Conservation (phyloP, 1,140 invertebrate genomes). For the Drosophila murphyi region DNA sequence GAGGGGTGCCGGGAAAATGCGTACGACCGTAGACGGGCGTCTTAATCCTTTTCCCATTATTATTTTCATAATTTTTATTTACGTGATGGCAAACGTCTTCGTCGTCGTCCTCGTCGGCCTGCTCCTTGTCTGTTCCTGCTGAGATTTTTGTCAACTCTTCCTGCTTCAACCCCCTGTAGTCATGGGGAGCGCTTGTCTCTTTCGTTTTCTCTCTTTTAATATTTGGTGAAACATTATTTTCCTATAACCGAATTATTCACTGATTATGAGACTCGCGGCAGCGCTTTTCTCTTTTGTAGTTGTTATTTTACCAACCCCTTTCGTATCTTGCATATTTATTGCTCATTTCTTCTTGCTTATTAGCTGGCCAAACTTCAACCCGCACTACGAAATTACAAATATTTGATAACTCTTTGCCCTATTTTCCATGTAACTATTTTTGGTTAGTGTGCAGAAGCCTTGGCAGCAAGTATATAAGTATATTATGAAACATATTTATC, state of each 20-base stretch:
- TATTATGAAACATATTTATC: no score
- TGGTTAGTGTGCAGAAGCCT: not conserved
- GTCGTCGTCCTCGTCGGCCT: slow-evolving; percentile 26
- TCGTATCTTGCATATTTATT: slow-evolving; percentile 60
- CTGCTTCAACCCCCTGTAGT: slow-evolving; percentile 16
- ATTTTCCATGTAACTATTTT: not conserved
- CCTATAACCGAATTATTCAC: slow-evolving; percentile 84
- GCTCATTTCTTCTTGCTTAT: slow-evolving; percentile 58
- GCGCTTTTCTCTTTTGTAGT: slow-evolving; percentile 28
- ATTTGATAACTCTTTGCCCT: not conserved
- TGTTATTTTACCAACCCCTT: slow-evolving; percentile 63
- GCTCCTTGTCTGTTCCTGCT: slow-evolving; percentile 27
- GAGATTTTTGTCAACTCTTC: slow-evolving; percentile 72
- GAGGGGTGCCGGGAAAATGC: slow-evolving; percentile 28
- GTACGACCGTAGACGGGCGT: slow-evolving; percentile 51
- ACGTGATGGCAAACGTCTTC: slow-evolving; percentile 78
- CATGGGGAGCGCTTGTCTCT: slow-evolving; percentile 46
- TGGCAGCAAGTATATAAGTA: no score
- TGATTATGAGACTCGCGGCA: slow-evolving; percentile 60
- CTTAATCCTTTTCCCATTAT: slow-evolving; percentile 85
- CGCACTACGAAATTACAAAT: not conserved
- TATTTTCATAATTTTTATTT: slow-evolving; percentile 85
- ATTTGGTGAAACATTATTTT: slow-evolving; percentile 80
- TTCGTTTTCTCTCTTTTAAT: slow-evolving; percentile 64
- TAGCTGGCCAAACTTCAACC: not conserved